phyloP scores from a whole-genome alignment of 2,888 invertebrate genomes.

The Tupiocoris notatus region DNA sequence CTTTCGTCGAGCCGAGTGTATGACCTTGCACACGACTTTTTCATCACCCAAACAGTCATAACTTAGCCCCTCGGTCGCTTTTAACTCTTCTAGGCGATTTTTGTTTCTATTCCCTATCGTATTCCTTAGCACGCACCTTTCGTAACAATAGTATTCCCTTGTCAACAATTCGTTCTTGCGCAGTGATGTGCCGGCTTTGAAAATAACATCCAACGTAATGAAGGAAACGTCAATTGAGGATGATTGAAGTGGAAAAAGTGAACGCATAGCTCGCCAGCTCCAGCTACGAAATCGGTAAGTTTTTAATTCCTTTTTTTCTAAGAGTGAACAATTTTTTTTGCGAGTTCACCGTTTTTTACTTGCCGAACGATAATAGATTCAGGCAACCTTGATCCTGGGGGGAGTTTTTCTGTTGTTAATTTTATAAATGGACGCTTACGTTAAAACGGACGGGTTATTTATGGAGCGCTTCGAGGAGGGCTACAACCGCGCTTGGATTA shows the following conservation, averaged over 20 bases:
- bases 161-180: not conserved
- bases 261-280: not conserved
- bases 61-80: not conserved
- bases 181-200: not conserved
- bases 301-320: not conserved
- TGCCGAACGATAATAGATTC: not conserved
- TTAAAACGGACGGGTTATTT: conserved; percentile 14
- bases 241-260: not conserved
- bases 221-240: not conserved
- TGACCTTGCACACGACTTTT: conserved; percentile 40
- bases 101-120: not conserved
- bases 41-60: conserved; percentile 32
- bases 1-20: not conserved
- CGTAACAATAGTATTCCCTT: too few relatives aligned
- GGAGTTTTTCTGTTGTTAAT: not conserved
- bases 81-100: not conserved
- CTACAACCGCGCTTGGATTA: not conserved
- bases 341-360: too few relatives aligned
- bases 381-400: not conserved
- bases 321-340: not conserved
- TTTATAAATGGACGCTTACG: conserved; percentile 7
- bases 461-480: conserved; percentile 1
- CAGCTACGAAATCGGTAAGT: not conserved
- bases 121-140: too few relatives aligned
- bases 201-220: not conserved